Evolutionary conservation across 2,797 vertebrate genomes (phyloP), one percentile per base, ranked within the genome.

Genomic region (Sebastes oblongus): DNA sequence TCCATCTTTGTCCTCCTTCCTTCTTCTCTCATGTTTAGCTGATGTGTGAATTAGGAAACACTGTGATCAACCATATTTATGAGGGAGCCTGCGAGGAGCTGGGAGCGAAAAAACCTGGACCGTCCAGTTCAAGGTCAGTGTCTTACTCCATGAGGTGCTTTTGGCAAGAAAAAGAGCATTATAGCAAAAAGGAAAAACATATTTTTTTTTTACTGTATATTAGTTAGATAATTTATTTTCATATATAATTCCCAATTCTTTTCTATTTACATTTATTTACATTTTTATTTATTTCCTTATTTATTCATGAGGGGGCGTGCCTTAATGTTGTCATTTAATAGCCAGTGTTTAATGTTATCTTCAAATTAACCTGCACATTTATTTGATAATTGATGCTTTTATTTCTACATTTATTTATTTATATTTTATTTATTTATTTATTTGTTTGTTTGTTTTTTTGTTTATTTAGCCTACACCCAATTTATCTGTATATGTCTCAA

Each of bases 41-140:
- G 88, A 99, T 99, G 98, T 99, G 98, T 58, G 98, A 99, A 87
- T 91, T 99, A 82, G 98, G 98, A 2, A 99, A 99, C 88, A 95
- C 94, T 60, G 96, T 96, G 36, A 95, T 99, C 91, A 99, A 99
- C 87, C 97, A 96, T 68, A 99, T 99, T 87, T 99, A 99, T 0
- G 98, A 99, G 94, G 97, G 97, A 2, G 93, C 95, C 61, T 98
- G 96, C 8, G 96, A 97, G 77, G 96, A 97, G 30, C 58, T 93
- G 13, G 96, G 97, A n/a, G 92, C 94, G 3, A 98, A 97, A 92
- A 99, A 99, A 82, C 98, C 98, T 0, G 95, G 95, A 0, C 95
- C 97, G 0, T 96, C 95, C 82, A 98, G 96, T 89, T 95, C 97
- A 80, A 97, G 98, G 98, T 98, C 81, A 86, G 91, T 55, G 10